A percentile compares a stretch with the other conserved stretches of the same genome.
phyloP scores from a whole-genome alignment of 2,113 vertebrate species.

The Rattus rattus region DNA sequence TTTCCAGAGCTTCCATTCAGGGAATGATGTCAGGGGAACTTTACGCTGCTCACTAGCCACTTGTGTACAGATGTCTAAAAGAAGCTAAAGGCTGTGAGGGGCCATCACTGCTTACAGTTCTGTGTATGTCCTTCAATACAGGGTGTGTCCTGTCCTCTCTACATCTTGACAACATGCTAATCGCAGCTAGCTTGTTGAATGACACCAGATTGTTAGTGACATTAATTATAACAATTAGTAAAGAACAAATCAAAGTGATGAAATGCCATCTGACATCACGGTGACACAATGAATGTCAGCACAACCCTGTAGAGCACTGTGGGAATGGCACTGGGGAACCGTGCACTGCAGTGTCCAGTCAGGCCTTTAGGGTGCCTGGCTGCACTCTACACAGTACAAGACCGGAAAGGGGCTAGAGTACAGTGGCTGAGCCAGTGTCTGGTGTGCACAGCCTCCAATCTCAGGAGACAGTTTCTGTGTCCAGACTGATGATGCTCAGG shows the following conservation, averaged over 20 bases:
- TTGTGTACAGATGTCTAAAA: neutral
- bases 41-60: neutral
- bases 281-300: neutral
- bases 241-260: neutral
- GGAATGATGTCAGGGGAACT: neutral
- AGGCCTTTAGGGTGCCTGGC: neutral
- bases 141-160: neutral
- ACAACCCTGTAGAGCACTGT: too few relatives aligned
- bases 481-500: neutral
- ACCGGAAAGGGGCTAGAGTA: too few relatives aligned
- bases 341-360: accelerated
- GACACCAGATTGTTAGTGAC: neutral
- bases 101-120: neutral
- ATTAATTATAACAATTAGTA: neutral
- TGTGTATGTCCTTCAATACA: neutral
- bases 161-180: neutral
- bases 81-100: accelerated
- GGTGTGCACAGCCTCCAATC: neutral
- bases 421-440: too few relatives aligned
- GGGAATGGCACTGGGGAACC: neutral
- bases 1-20: neutral
- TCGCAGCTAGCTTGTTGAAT: neutral
- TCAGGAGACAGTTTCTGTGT: neutral
- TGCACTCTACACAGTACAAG: neutral
- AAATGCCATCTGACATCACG: neutral